Percentiles rank a stretch among this genome's conserved stretches.
These are phyloP conservation scores for Diaphora mendica DNA, from an alignment of 2,888 invertebrate species.

Conservation along the genomic window DNA sequence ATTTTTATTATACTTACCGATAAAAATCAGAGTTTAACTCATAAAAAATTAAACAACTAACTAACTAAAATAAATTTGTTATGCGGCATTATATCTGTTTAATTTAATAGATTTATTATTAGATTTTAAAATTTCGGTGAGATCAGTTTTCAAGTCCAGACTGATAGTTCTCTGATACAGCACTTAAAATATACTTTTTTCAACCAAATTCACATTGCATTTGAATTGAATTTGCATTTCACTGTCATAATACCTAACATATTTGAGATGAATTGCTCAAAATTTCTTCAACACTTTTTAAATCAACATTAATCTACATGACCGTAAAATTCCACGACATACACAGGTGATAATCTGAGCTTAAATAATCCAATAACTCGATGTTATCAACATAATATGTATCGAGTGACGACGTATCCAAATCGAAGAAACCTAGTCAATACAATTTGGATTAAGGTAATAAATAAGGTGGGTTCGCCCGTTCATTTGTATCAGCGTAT, in stretches of 20 bases:
- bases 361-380: conserved; percentile 45
- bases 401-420: conserved; percentile 77
- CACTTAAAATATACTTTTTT: neutral
- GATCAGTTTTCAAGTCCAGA: neutral
- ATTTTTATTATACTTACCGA: too few relatives aligned
- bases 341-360: conserved; percentile 45
- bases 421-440: conserved; percentile 80
- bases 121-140: neutral
- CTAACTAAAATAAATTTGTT: neutral
- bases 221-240: neutral
- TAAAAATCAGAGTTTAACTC: too few relatives aligned
- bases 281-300: conserved; percentile 24
- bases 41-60: neutral
- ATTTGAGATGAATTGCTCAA: neutral
- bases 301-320: conserved; percentile 38
- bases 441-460: conserved; percentile 85
- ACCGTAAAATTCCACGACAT: conserved; percentile 42
- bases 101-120: neutral
- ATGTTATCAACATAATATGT: conserved; percentile 45
- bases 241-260: neutral
- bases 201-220: neutral
- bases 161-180: neutral
- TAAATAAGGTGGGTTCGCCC: conserved; percentile 82
- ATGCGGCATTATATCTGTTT: neutral
- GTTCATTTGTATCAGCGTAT: conserved; percentile 86